Percentiles rank a stretch among this genome's conserved stretches.
These are phyloP conservation scores for Promerops cafer DNA, from an alignment of 2,113 vertebrate species.

Conservation along the genomic window DNA sequence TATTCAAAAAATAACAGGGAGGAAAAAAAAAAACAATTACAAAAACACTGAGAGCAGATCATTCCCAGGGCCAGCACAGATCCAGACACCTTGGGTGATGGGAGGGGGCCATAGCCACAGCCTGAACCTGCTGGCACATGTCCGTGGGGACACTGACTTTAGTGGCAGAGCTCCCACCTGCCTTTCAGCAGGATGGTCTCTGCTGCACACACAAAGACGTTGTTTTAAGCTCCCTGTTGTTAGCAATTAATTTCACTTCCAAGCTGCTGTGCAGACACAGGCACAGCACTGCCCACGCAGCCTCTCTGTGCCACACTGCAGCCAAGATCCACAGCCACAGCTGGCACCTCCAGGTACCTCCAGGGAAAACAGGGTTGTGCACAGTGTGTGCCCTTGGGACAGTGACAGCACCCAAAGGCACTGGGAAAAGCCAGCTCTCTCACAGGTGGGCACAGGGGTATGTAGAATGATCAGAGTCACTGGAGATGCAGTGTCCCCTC, in stretches of 20 bases:
- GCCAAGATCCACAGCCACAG: neutral
- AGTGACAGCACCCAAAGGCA: neutral
- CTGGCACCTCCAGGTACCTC: neutral
- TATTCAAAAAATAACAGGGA: neutral
- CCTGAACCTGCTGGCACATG: neutral
- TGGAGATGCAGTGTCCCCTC: neutral
- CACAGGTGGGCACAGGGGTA: neutral
- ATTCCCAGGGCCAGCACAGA: neutral
- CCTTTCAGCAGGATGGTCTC: neutral
- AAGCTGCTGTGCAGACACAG: neutral
- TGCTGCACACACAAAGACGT: neutral
- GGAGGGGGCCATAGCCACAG: neutral
- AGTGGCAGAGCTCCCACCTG: neutral
- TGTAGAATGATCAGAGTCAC: rapidly evolving
- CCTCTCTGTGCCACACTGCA: neutral
- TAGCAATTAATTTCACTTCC: neutral
- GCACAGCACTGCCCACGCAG: neutral
- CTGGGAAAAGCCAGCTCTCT: neutral
- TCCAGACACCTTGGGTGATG: neutral
- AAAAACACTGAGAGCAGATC: neutral
- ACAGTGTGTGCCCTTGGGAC: rapidly evolving
- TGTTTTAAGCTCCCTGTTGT: neutral
- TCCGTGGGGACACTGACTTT: neutral
- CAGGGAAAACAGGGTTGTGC: rapidly evolving
- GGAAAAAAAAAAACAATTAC: neutral